phyloP scores from a whole-genome alignment of 2,113 vertebrate species.

The Phyllopteryx taeniolatus region DNA sequence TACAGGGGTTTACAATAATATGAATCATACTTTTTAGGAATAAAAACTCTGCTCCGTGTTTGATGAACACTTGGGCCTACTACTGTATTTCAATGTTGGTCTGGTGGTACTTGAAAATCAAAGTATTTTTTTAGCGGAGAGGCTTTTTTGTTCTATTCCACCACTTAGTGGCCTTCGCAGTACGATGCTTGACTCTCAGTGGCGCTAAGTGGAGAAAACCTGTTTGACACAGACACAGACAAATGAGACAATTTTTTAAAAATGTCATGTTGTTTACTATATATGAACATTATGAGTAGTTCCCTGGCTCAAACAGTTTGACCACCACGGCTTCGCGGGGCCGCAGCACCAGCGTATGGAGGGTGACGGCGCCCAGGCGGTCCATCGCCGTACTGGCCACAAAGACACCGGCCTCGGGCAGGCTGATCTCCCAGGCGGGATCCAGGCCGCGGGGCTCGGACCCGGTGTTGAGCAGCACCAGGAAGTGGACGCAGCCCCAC shows the following conservation, averaged over 20 bases:
- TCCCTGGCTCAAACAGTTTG: constrained; percentile 66
- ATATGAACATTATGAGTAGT: constrained; percentile 27
- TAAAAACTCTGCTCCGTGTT: too few species aligned
- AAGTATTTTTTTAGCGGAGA: too few species aligned
- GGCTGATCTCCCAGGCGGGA: constrained; percentile 43
- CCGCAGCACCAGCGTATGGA: constrained; percentile 52
- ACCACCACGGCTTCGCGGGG: constrained; percentile 71
- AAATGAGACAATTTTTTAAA: neutral
- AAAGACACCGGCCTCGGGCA: constrained; percentile 63
- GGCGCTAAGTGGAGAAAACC: neutral
- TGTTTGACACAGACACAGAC: too few species aligned
- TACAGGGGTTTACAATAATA: too few species aligned
- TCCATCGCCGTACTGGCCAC: constrained; percentile 64
- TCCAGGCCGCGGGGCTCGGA: constrained; percentile 44
- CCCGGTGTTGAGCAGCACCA: constrained; percentile 67
- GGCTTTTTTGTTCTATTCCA: neutral
- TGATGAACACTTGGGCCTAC: too few species aligned
- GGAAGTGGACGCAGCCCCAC: constrained; percentile 72
- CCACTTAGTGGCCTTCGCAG: neutral
- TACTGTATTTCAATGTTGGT: too few species aligned
- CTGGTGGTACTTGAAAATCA: too few species aligned
- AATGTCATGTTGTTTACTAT: neutral
- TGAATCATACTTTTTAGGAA: too few species aligned
- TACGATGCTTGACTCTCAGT: neutral
- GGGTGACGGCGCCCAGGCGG: constrained; percentile 50